A percentile compares a stretch with the other conserved stretches of the same genome.
phyloP scores from a whole-genome alignment of 2,797 vertebrate genomes.

The Ambastaia sidthimunki region DNA sequence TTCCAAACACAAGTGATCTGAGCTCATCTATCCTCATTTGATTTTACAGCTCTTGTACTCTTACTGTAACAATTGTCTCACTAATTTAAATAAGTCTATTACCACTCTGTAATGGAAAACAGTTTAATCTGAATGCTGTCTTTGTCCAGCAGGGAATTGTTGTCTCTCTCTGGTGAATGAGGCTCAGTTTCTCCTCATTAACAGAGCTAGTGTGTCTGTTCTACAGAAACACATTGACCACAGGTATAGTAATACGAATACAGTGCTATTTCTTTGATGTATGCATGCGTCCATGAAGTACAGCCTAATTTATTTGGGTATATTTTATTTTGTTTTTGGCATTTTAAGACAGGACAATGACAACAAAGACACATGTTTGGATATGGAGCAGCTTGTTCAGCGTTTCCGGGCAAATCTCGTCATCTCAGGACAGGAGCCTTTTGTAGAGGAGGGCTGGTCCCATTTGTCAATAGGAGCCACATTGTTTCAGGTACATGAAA shows the following conservation, averaged over 20 bases:
- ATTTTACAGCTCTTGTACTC: not conserved
- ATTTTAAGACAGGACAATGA: constrained; percentile 72
- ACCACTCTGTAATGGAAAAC: constrained; percentile 38
- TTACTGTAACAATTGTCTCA: not conserved
- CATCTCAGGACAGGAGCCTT: constrained; percentile 81
- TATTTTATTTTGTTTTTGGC: constrained; percentile 38
- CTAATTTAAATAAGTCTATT: not conserved
- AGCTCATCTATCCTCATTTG: not conserved
- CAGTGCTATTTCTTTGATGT: constrained; percentile 4
- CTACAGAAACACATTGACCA: constrained; percentile 82
- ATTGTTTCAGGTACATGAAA: constrained; percentile 71
- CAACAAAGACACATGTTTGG: constrained; percentile 71
- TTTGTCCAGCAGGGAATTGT: constrained; percentile 67
- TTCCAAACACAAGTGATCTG: not conserved
- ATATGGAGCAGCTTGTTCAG: constrained; percentile 81
- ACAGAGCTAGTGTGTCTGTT: constrained; percentile 83
- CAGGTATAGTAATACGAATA: constrained; percentile 75
- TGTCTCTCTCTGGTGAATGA: constrained; percentile 93
- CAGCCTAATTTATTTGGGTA: not conserved
- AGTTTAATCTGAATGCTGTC: constrained; percentile 12
- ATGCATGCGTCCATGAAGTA: not conserved
- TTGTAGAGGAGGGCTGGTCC: constrained; percentile 94
- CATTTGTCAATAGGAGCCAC: constrained; percentile 84
- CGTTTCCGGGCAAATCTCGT: constrained; percentile 97
- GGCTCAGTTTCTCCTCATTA: constrained; percentile 95